Evolutionary conservation across 92 coral and sea anemone species (phyloP), one percentile per base, ranked within the genome.

Genomic region (Anthopleura xanthogrammica): DNA sequence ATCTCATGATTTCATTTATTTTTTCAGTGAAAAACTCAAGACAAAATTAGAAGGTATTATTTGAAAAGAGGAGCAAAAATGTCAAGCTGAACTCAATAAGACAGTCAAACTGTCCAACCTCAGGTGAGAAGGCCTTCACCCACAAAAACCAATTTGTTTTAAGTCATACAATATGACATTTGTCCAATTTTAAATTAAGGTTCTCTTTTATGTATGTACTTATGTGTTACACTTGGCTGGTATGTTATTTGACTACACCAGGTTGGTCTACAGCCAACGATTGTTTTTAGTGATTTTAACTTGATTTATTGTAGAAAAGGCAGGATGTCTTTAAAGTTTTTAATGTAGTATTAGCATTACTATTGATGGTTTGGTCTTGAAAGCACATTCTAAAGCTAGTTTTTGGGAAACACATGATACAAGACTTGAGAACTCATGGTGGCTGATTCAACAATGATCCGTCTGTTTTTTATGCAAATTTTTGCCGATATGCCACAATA

Each of bases 281-380:
- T 80, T 41, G 42, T 65, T 80, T 80, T 80, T 80, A 80, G 19
- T 75, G 14, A 42, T 64, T 40, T 20, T n/a, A 62, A 20, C 0
- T 58, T 81, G 77, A 81, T 81, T 80, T 68, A 81, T 81, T 81
- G 84, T 81, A 81, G 84, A 71, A 46, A 70, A 81, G 84, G 74
- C 77, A 66, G 6, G 17, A 13, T 81, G 84, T 70, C 77, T 81
- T 81, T 43, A 60, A 43, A 12, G 36, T 29, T 48, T 50, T 48
- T 41, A 58, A 60, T 0, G 50, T 80, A 80, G 83, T 19, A 16
- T 36, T 12, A 23, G 74, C 29, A 3, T 42, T 68, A 9, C 16
- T 52, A 41, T 65, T 14, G 42, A 80, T 62, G 55, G 83, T 62
- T 65, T 80, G 75, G 65, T 72, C 83, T 41, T 81, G 84, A 81